Base-by-base conservation (phyloP, 2,113 vertebrate genomes). In the Tapirus terrestris region DNA sequence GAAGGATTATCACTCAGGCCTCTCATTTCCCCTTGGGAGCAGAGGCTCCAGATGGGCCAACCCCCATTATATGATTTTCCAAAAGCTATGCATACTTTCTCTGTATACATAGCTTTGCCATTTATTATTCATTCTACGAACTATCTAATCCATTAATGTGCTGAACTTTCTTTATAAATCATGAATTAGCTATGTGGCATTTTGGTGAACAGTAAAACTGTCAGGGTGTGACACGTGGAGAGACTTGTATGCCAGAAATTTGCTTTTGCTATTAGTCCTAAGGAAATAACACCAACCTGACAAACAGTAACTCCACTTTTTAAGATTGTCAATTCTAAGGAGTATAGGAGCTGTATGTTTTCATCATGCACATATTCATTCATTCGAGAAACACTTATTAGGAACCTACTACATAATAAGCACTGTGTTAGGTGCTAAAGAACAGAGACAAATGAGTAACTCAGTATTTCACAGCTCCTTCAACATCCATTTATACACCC, bases 151-250 rank as follows among this genome's bases (percentile, higher is more conserved):
- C 95, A 91, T 96, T 89, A 94, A 80, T 94, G 79, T 92, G 96
- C 91, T 72, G 68, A 88, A 92, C 58, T 86, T 91, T 95, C 96
- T 70, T 91, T 89, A 96, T 96, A 87, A 97, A 97, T 97, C 96
- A 97, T 96, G 79, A 97, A 96, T 96, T 93, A 97, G 83, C 93
- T 89, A 73, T 82, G 63, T 96, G 95, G 89, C 95, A 91, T 96
- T 89, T 93, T 36, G 67, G 82, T 17, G 68, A 94, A 58, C 43
- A 84, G 60, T 70, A 93, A 80, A 85, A 92, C 65, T 96, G 75
- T 94, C 83, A 21, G 58, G 18, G 39, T 91, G 14, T 79, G 89
- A 96, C 58, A 33, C 8, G 10, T 3, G 63, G 23, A 77, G 63
- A 53, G 18, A 45, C 60, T 56, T 25, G 25, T 29, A 27, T 6